Conservation (phyloP, 2,797 vertebrate genomes). For the Psittacula echo region DNA sequence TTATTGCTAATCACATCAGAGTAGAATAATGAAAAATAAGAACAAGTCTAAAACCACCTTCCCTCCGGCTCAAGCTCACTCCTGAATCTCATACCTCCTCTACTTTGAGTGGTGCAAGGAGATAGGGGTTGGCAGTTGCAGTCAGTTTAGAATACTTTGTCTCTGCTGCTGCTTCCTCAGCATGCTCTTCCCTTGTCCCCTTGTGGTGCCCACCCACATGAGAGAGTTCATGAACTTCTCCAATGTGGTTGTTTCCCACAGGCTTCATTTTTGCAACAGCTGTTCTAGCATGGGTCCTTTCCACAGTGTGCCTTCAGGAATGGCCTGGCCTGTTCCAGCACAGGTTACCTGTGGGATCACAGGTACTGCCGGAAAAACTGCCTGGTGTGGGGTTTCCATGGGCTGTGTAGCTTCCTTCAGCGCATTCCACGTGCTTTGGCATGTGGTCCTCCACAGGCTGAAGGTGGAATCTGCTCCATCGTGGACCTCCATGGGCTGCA, state of each 20-base stretch:
- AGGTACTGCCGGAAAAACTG: neutral
- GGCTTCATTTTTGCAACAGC: neutral
- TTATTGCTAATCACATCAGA: neutral
- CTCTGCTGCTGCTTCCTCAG: neutral
- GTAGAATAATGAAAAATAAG: neutral
- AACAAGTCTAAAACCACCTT: neutral
- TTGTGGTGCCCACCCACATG: accelerated
- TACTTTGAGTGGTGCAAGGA: neutral
- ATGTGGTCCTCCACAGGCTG: neutral
- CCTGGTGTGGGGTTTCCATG: neutral
- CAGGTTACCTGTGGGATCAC: neutral
- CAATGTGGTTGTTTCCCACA: neutral
- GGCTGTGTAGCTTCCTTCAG: neutral
- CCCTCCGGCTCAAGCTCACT: neutral
- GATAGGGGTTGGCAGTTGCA: neutral
- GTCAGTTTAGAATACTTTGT: neutral
- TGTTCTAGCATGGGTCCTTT: neutral
- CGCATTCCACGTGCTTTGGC: accelerated
- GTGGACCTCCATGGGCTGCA: neutral
- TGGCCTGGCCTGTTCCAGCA: neutral
- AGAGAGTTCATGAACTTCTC: neutral
- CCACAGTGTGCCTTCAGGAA: neutral
- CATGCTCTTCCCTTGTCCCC: neutral
- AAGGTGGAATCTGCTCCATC: neutral
- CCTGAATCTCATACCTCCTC: neutral